Evolutionary conservation across 1,140 invertebrate species (phyloP).

Genomic region (Lysiphlebus fabarum): DNA sequence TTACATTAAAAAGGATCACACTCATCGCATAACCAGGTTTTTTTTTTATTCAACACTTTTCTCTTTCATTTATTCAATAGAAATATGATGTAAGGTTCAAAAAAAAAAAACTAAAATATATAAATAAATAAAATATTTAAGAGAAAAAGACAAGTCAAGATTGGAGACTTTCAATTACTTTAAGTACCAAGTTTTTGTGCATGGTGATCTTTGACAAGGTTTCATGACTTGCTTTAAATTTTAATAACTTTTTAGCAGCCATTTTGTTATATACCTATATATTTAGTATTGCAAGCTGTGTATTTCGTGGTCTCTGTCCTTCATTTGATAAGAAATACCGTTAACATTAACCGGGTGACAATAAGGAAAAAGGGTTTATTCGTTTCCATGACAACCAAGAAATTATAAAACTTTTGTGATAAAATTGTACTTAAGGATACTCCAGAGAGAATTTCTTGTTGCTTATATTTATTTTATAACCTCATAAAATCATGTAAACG

Average conservation of each 20-base stretch:
- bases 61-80: not conserved
- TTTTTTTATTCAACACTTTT: too few species aligned
- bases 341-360: slow-evolving; percentile 5
- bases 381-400: slow-evolving; percentile 9
- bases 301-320: slow-evolving; percentile 14
- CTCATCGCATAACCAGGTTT: too few species aligned
- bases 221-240: slow-evolving; percentile 39
- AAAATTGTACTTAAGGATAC: not conserved
- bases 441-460: too few species aligned
- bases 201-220: slow-evolving; percentile 23
- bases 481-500: too few species aligned
- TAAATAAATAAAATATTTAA: slow-evolving; percentile 5
- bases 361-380: slow-evolving; percentile 19
- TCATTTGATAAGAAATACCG: slow-evolving; percentile 14
- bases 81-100: not conserved
- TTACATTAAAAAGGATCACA: too few species aligned
- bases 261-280: too few species aligned
- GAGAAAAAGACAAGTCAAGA: not conserved
- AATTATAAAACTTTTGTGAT: slow-evolving; percentile 1
- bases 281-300: slow-evolving; percentile 8
- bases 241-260: slow-evolving; percentile 40
- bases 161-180: slow-evolving; percentile 41
- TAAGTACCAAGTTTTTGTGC: slow-evolving; percentile 25
- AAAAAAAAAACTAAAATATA: not conserved
- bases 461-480: too few species aligned